Evolutionary conservation across 2,888 invertebrate species (phyloP).

Genomic region (Helobdella robusta): DNA sequence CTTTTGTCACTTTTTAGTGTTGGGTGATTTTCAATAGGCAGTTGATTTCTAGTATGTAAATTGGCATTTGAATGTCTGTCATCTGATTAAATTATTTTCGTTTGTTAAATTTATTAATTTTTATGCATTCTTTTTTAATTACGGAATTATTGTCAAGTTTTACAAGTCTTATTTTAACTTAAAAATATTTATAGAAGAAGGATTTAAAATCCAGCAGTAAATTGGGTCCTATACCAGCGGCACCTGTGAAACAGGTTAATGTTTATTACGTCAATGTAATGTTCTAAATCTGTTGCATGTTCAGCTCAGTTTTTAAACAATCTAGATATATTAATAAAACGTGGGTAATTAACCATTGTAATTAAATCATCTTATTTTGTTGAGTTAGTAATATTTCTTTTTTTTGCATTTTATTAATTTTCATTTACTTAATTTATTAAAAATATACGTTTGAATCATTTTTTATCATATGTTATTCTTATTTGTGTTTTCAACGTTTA

Average conservation of each 20-base stretch:
- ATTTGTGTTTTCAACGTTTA: no score
- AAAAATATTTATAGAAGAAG: conserved; percentile 8
- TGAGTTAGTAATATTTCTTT: no score
- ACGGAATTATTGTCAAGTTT: background rate
- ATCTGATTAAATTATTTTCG: no score
- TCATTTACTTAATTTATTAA: no score
- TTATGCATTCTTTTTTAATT: background rate
- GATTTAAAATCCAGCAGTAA: conserved; percentile 17
- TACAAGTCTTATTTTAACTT: background rate
- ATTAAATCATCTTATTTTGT: no score
- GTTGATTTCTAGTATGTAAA: background rate
- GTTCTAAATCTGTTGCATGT: background rate
- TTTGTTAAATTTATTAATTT: no score
- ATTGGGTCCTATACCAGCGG: conserved; percentile 15
- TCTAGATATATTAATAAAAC: no score
- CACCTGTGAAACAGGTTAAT: conserved; percentile 18
- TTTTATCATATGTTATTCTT: no score
- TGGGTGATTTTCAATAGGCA: background rate
- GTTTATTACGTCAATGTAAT: no score
- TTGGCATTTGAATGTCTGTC: background rate
- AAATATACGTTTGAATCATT: no score
- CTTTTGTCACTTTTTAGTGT: background rate
- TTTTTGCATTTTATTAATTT: no score
- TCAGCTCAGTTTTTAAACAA: background rate
- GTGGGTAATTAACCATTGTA: no score